A percentile compares a stretch with the other conserved stretches of the same genome.
Evolutionary conservation across 2,113 vertebrate species (phyloP).

Genomic region (Dolichallabes microphthalmus): DNA sequence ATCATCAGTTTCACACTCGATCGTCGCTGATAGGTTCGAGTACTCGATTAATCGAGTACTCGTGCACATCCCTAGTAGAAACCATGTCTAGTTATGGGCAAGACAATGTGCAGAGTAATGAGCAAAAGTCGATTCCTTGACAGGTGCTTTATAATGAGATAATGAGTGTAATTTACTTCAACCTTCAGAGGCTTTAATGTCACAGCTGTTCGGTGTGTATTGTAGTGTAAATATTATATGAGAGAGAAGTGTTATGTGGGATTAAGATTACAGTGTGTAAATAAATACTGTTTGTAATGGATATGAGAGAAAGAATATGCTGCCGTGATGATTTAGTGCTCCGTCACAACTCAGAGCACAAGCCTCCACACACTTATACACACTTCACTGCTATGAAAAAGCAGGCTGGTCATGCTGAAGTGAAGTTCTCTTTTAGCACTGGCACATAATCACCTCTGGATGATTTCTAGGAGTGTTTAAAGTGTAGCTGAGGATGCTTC

Average conservation of each 20-base stretch:
- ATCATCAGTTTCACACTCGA: too few relatives aligned
- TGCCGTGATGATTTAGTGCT: constrained; percentile 2
- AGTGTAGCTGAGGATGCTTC: not conserved
- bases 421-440: not conserved
- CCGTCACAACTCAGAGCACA: not conserved
- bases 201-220: not conserved
- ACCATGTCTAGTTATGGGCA: too few relatives aligned
- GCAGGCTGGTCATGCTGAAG: not conserved
- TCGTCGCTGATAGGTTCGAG: too few relatives aligned
- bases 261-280: constrained; percentile 5
- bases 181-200: too few relatives aligned
- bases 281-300: constrained; percentile 8
- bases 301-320: constrained; percentile 4
- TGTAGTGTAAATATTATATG: not conserved
- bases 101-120: too few relatives aligned
- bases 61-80: too few relatives aligned
- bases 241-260: not conserved
- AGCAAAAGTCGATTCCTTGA: too few relatives aligned
- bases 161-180: too few relatives aligned
- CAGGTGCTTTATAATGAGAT: too few relatives aligned
- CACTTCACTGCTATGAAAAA: not conserved
- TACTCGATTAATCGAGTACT: too few relatives aligned
- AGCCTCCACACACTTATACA: not conserved
- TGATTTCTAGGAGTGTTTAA: not conserved
- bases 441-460: not conserved